A percentile compares a stretch with the other conserved stretches of the same genome.
Conservation (phyloP, 2,113 vertebrate genomes). For the Typhlomys cinereus region DNA sequence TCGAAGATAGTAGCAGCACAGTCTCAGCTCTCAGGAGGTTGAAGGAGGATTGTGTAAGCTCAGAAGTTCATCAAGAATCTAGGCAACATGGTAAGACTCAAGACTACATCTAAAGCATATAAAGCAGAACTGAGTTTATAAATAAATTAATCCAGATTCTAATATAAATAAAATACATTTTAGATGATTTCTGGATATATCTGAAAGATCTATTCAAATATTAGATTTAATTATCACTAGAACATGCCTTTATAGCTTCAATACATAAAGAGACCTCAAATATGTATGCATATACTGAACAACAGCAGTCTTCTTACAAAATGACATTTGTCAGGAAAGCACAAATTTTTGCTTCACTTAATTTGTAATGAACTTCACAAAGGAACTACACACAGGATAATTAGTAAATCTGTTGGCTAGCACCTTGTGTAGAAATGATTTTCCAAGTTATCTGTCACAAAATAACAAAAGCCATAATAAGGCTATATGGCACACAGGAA, state of each 20-base stretch:
- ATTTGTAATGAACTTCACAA: neutral
- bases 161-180: slow-evolving; percentile 32
- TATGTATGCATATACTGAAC: neutral
- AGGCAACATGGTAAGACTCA: neutral
- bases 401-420: neutral
- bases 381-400: slow-evolving; percentile 5
- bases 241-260: slow-evolving; percentile 9
- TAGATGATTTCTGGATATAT: neutral
- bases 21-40: neutral
- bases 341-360: slow-evolving; percentile 10
- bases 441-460: neutral
- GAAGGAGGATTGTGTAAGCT: neutral
- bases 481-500: neutral
- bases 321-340: slow-evolving; percentile 23
- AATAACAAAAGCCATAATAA: slow-evolving; percentile 45
- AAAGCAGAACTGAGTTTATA: neutral
- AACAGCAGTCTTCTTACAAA: slow-evolving; percentile 38
- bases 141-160: slow-evolving; percentile 3
- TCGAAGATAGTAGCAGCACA: neutral
- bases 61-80: neutral
- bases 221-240: neutral
- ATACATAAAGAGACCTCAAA: neutral
- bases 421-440: neutral
- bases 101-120: neutral
- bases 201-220: slow-evolving; percentile 44